Conservation (phyloP, 1,140 invertebrate genomes). For the Globodera ellingtonae region DNA sequence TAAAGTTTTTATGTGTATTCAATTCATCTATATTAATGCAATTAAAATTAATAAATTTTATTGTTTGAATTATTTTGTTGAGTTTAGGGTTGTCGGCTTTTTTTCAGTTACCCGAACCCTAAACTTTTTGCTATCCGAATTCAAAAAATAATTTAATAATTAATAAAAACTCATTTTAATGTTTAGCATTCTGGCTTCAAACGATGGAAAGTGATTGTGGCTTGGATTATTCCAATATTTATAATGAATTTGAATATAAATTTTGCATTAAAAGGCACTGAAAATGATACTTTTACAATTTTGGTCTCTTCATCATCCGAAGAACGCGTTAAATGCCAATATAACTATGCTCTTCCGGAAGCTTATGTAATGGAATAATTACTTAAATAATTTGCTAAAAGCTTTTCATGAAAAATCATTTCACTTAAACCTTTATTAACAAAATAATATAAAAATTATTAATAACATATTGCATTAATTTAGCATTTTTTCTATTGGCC, state of each 20-base stretch:
- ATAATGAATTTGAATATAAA: not conserved
- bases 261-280: not conserved
- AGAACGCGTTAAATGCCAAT: not conserved
- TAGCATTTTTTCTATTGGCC: slow-evolving; percentile 1
- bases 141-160: too few relatives aligned
- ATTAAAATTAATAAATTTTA: too few relatives aligned
- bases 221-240: not conserved
- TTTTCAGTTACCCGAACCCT: too few relatives aligned
- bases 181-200: not conserved
- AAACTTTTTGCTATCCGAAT: too few relatives aligned
- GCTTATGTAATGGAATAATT: not conserved
- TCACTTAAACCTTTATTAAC: too few relatives aligned
- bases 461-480: not conserved
- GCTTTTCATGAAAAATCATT: too few relatives aligned
- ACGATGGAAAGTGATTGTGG: not conserved
- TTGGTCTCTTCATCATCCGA: not conserved
- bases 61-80: too few relatives aligned
- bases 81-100: too few relatives aligned
- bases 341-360: not conserved
- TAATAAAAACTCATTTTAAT: too few relatives aligned
- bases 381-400: not conserved
- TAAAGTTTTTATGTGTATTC: too few relatives aligned
- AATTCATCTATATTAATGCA: too few relatives aligned
- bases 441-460: too few relatives aligned
- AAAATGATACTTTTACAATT: not conserved